Conservation (phyloP, 2,113 vertebrate genomes). For the Cercocebus atys region DNA sequence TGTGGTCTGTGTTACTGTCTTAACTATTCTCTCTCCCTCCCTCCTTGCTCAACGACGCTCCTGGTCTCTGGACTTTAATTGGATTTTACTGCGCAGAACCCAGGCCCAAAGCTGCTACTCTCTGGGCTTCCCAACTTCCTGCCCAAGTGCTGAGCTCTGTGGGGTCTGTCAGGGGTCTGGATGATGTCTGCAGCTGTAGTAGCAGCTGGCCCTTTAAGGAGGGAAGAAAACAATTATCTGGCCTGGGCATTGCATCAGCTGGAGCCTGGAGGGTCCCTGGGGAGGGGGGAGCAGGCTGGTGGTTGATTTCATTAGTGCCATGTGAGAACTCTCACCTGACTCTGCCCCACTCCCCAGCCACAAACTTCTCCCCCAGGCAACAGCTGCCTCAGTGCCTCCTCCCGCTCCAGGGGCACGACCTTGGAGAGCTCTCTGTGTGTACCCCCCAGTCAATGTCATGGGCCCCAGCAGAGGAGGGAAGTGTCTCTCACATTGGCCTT, state of each 20-base stretch:
- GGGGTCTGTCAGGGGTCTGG: slow-evolving; percentile 36
- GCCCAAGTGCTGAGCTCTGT: not conserved
- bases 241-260: slow-evolving; percentile 80
- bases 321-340: slow-evolving; percentile 75
- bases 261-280: slow-evolving; percentile 79
- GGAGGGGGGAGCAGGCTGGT: slow-evolving; percentile 60
- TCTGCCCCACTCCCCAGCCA: slow-evolving; percentile 56
- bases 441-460: not conserved
- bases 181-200: slow-evolving; percentile 27
- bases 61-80: slow-evolving; percentile 59
- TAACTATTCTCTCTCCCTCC: slow-evolving; percentile 39
- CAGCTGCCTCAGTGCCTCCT: not conserved
- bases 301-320: slow-evolving; percentile 81
- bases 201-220: slow-evolving; percentile 79
- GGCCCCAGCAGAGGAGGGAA: not conserved
- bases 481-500: slow-evolving; percentile 15
- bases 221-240: slow-evolving; percentile 79
- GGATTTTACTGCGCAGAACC: slow-evolving; percentile 46
- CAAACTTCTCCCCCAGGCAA: slow-evolving; percentile 34
- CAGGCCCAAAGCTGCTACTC: slow-evolving; percentile 27
- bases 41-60: not conserved
- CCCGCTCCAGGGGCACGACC: not conserved
- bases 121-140: not conserved
- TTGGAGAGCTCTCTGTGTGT: not conserved
- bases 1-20: slow-evolving; percentile 26